Evolutionary conservation across 2,888 invertebrate species (phyloP).

Genomic region (Liodrosophila aerea): DNA sequence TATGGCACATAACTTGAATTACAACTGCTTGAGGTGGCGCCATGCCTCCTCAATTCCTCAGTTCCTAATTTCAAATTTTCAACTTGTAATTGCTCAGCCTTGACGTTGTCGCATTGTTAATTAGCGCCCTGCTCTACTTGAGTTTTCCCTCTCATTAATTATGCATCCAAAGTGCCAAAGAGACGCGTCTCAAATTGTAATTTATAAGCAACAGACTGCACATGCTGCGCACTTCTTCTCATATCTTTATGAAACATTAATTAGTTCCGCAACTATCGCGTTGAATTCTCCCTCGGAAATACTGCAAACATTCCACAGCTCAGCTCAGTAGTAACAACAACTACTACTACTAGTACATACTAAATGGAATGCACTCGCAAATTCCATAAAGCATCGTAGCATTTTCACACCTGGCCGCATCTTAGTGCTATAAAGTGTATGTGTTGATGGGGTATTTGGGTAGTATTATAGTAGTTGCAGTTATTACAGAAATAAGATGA

Average conservation of each 20-base stretch:
- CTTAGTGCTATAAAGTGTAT: conserved; percentile 9
- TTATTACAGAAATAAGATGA: too few relatives aligned
- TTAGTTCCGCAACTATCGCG: conserved; percentile 49
- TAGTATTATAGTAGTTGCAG: background rate
- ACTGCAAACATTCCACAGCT: conserved; percentile 24
- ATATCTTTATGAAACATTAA: conserved; percentile 53
- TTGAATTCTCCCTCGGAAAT: conserved; percentile 17
- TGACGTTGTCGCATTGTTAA: conserved; percentile 48
- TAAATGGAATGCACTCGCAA: conserved; percentile 14
- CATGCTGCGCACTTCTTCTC: background rate
- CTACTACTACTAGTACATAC: background rate
- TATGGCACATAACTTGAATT: conserved; percentile 26
- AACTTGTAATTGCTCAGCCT: conserved; percentile 41
- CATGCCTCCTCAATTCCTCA: background rate
- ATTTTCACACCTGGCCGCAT: conserved; percentile 42
- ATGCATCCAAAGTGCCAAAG: conserved; percentile 41
- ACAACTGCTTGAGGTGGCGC: conserved; percentile 14
- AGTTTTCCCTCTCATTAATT: conserved; percentile 50
- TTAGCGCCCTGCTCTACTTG: conserved; percentile 48
- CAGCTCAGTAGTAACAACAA: background rate
- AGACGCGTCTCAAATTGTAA: conserved; percentile 34
- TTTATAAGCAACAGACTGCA: conserved; percentile 33
- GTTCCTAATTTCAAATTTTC: conserved; percentile 23
- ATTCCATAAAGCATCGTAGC: conserved; percentile 14
- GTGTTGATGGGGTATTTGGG: background rate